Evolutionary conservation across 2,113 vertebrate genomes (phyloP), one percentile per base, ranked within the genome.

Genomic region (Onychostruthus taczanowskii): DNA sequence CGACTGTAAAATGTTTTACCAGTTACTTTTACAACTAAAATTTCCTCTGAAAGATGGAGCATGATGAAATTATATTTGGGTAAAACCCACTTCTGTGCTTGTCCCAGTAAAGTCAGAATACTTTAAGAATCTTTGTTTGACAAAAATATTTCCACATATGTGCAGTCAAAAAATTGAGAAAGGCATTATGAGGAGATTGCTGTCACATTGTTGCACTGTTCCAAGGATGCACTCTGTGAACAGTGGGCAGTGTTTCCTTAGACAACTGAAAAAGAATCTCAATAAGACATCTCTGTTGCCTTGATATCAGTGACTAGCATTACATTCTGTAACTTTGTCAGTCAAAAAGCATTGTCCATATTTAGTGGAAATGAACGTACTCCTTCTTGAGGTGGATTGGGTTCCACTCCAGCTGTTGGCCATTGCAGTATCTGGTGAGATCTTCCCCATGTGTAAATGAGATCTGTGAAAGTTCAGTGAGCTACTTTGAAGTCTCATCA

Each of bases 371-470:
- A 89, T 55, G 27, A 80, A 28, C 9, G 33, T 53, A n/a, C 21
- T 81, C 8, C 43, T 87, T 74, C 43, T 43, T 37, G 9, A 27
- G 14, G 5, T 59, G 18, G 3, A 2, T 23, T 75, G 33, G 3
- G 1, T 72, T 83, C 47, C 35, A 17, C 6, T 43, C 19, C 20
- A 6, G 0, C 0, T 33, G 15, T 22, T 62, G 13, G 17, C 14
- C 16, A 11, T 21, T 28, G 14, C 7, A 41, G 11, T 12, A 19
- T 12, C 31, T 13, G 55, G 20, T 61, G 31, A 72, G n/a, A 52
- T 35, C 17, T 2, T 77, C 26, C 17, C 24, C 7, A 24, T 21
- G 16, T 52, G 26, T 13, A 44, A 66, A 2, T 44, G 46, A 43
- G 26, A 66, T 49, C 10, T 47, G 27, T 53, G 22, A 52, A 81